Conservation (phyloP, 1,140 invertebrate genomes). For the Drosophila bifasciata region DNA sequence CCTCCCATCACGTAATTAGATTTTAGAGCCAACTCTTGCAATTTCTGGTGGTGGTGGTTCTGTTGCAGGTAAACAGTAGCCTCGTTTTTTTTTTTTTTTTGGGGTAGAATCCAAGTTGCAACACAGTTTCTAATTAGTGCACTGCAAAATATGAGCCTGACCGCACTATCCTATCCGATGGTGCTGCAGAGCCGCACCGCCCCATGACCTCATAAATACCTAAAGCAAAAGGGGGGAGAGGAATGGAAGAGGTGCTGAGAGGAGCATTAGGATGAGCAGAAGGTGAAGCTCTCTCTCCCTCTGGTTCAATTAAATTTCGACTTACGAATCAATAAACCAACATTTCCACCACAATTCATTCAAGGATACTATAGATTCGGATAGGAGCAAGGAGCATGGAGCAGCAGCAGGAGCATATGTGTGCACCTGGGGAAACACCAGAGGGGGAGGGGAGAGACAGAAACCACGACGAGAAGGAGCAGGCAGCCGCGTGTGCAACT, state of each 20-base stretch:
- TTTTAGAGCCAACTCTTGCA: conserved; percentile 64
- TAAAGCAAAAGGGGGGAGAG: not conserved
- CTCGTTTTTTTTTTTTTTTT: conserved; percentile 32
- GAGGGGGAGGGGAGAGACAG: conserved; percentile 18
- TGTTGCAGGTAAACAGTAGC: conserved; percentile 56
- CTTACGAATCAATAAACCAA: conserved; percentile 82
- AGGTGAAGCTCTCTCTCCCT: not conserved
- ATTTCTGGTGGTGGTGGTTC: conserved; percentile 21
- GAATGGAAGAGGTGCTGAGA: not conserved
- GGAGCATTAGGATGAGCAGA: not conserved
- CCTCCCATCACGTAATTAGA: conserved; percentile 60
- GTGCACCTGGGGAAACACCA: conserved; percentile 58
- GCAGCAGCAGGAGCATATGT: conserved; percentile 32
- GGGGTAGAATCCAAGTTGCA: conserved; percentile 6
- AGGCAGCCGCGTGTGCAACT: conserved; percentile 61
- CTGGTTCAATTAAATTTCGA: conserved; percentile 77
- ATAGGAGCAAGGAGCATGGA: not conserved
- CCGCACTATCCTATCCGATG: conserved; percentile 47
- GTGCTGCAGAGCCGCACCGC: conserved; percentile 1
- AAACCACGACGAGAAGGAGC: conserved; percentile 13
- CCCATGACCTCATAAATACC: conserved; percentile 55
- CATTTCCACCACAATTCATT: conserved; percentile 78
- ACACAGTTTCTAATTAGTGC: conserved; percentile 67
- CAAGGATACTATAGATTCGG: conserved; percentile 4
- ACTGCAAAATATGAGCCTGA: conserved; percentile 63